phyloP scores from a whole-genome alignment of 2,797 vertebrate species.

The Aulostomus chinensis region DNA sequence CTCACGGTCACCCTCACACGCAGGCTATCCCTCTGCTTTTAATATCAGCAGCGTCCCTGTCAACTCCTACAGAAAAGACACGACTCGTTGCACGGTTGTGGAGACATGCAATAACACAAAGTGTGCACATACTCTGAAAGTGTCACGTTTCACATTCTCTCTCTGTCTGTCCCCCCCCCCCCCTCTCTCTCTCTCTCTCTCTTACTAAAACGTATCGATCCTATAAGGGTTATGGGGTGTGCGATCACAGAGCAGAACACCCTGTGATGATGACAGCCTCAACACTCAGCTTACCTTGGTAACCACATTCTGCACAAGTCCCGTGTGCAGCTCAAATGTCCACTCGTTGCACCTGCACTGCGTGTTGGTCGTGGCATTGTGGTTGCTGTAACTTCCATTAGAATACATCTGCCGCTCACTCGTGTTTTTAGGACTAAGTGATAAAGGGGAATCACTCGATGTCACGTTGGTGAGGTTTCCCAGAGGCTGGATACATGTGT shows the following conservation, averaged over 20 bases:
- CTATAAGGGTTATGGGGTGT: too few relatives aligned
- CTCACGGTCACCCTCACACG: slow-evolving; percentile 42
- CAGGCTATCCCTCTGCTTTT: slow-evolving; percentile 12
- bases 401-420: slow-evolving; percentile 38
- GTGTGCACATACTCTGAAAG: too few relatives aligned
- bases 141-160: too few relatives aligned
- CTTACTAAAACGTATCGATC: too few relatives aligned
- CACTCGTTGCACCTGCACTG: slow-evolving; percentile 83
- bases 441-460: slow-evolving; percentile 23
- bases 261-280: too few relatives aligned
- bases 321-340: slow-evolving; percentile 86
- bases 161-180: too few relatives aligned
- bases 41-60: background rate
- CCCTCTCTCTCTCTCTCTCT: too few relatives aligned
- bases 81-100: background rate
- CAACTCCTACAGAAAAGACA: slow-evolving; percentile 8
- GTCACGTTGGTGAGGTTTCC: slow-evolving; percentile 53
- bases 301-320: slow-evolving; percentile 91
- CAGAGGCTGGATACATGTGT: slow-evolving; percentile 80
- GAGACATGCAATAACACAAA: too few relatives aligned
- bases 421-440: slow-evolving; percentile 29
- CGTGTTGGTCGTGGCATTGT: slow-evolving; percentile 51
- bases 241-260: too few relatives aligned
- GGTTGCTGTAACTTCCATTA: slow-evolving; percentile 42
- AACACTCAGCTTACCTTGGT: slow-evolving; percentile 91